Evolutionary conservation across 1,140 invertebrate species (phyloP), one percentile per base, ranked within the genome.

Genomic region (Chymomyza costata): DNA sequence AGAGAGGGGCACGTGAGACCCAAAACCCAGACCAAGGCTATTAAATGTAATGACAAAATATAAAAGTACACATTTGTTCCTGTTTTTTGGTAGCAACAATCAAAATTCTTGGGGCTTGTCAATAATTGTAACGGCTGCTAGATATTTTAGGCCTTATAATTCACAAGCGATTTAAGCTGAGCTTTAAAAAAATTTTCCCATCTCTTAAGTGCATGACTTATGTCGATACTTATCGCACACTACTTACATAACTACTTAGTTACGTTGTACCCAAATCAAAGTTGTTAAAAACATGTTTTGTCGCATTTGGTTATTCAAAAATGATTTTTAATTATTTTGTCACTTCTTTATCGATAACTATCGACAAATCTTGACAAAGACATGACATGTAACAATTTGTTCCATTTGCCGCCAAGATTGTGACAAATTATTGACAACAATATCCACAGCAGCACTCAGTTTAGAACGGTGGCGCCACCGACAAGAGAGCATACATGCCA

Each of bases 381-480:
- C 81, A 83, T 83, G 81, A 83, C 81, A 67, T 78, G 59, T 51
- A 73, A 83, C 57, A 83, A 82, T 82, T 81, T 80, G 68, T 74
- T 57, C 50, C 66, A 68, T 66, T n/a, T 74, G 69, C 63, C 55
- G 67, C 73, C n/a, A n/a, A n/a, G 67, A 71, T 73, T 73, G 81
- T 83, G 81, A 83, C 81, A 83, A 83, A 83, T 83, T 83, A 83
- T 83, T 76, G 62, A 74, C 68, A 73, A 82, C 45, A 80, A 78
- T 80, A 80, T 65, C 66, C 31, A 31, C 48, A 47, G 44, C 16
- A 28, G 37, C 56, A 15, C 30, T 30, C 28, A 32, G 10, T 58
- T 40, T 34, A 21, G 35, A 35, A 14, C 44, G 14, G 31, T 34
- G n/a, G n/a, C 28, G 31, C 44, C 39, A 46, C 30, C 35, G 39